Conservation (phyloP, 2,113 vertebrate species). For the Gadus macrocephalus region DNA sequence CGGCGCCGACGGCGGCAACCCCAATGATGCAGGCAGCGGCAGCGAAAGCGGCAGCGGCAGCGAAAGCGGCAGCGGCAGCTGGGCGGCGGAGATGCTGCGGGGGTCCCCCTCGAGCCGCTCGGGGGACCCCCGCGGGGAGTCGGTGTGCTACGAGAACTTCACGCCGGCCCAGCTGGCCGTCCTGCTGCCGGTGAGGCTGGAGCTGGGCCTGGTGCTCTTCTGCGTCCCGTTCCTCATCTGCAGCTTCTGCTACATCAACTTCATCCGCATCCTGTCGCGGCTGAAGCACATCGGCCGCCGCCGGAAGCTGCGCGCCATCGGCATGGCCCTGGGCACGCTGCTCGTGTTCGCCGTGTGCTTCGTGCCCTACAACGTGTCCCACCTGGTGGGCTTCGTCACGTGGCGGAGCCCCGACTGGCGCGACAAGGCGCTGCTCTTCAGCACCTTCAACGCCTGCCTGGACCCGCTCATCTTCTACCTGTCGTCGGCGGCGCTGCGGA, state of each 20-base stretch:
- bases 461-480: constrained; percentile 89
- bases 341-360: constrained; percentile 80
- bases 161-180: constrained; percentile 59
- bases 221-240: constrained; percentile 75
- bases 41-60: not conserved
- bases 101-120: not conserved
- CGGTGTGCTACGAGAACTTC: constrained; percentile 78
- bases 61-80: not conserved
- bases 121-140: not conserved
- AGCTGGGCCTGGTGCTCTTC: constrained; percentile 79
- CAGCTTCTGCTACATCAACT: constrained; percentile 75
- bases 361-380: constrained; percentile 84
- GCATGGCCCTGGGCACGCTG: constrained; percentile 73
- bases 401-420: constrained; percentile 73
- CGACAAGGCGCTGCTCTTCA: constrained; percentile 73
- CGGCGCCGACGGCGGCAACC: accelerated
- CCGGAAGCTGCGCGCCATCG: constrained; percentile 68
- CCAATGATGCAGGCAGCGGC: not conserved
- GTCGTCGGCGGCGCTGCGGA: constrained; percentile 76
- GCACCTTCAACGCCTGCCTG: constrained; percentile 82
- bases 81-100: not conserved
- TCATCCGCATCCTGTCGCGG: constrained; percentile 67
- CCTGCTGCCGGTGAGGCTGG: constrained; percentile 76
- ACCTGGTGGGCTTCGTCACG: constrained; percentile 75
- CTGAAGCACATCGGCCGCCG: constrained; percentile 67